Base-by-base conservation (phyloP, 2,888 invertebrate genomes). In the Luperina testacea region DNA sequence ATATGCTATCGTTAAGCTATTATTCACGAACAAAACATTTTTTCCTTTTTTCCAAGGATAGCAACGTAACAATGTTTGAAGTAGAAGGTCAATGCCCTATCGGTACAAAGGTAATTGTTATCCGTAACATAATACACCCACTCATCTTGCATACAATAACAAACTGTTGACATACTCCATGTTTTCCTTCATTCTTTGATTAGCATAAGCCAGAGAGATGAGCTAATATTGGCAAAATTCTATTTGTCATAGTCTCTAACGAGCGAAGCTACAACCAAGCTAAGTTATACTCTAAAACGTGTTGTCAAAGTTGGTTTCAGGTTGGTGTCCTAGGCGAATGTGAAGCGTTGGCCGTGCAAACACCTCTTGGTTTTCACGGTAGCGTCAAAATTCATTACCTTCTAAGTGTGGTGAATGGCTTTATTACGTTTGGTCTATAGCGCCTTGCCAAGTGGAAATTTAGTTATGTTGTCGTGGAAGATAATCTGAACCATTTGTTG, bases 361-460 rank as follows among this genome's bases (percentile, higher is more conserved):
- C 87, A 82, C 81, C 79, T 75, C 82, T 77, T 74, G 82, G 85
- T 80, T 90, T 85, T 86, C 85, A 84, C 75, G 81, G 82, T 72
- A 80, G 85, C 87, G 85, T 88, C 87, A 87, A 88, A 90, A 90
- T 90, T 89, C 89, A 88, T 89, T 89, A 89, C 82, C 78, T 90
- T 71, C 42, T 88, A 82, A 90, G 87, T 86, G 84, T 85, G 80
- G 82, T 79, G 84, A 90, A 89, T 87, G 78, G 81, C 85, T 86
- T 88, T 83, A 87, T 87, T 85, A 85, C 83, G 69, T 85, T 86
- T 81, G 81, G 81, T 82, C 83, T 84, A 77, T 80, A 70, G 69
- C 69, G 38, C 73, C 79, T 82, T 72, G 59, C 42, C 72, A 81
- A 87, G 84, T 72, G 81, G 77, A 75, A 86, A 84, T 82, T 87